Evolutionary conservation across 2,797 vertebrate genomes (phyloP), one percentile per base, ranked within the genome.

Genomic region (Coregonus sp.): DNA sequence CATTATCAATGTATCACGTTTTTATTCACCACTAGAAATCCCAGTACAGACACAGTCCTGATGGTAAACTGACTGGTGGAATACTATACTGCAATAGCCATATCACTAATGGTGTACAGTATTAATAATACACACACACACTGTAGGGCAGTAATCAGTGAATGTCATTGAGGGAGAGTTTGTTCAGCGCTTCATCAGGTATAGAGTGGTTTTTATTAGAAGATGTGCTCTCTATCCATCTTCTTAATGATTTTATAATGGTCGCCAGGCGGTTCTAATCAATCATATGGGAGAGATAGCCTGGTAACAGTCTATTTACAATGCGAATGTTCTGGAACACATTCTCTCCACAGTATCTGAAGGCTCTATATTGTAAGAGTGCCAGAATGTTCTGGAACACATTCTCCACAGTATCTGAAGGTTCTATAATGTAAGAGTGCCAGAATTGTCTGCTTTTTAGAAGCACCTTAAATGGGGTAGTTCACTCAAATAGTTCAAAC

Each of bases 171-270:
- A 91, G 91, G 89, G 87, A 93, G 91, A 93, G 92, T 93, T 93
- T 93, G 90, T 92, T 93, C 92, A 92, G 92, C 91, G 93, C 90
- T 93, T 93, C 92, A 93, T 93, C 92, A 93, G 92, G 92, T 93
- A 93, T 92, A 92, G 92, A 93, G 92, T 92, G 92, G 92, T 93
- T 93, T 93, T 93, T 93, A 93, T 93, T 93, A 93, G 91, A 90
- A 93, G 91, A 93, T 90, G 91, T 93, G 91, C 91, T 91, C 91
- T 91, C 93, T 93, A 94, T 94, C 94, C 92, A 94, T 95, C 94
- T 94, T 94, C 93, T 93, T 94, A 95, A 95, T 94, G 90, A 95
- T 93, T 94, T 95, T 95, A 95, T 94, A 95, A 95, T 95, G 94
- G 92, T 92, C 89, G 90, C 92, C 91, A 92, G 91, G 91, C 93